A percentile compares a stretch with the other conserved stretches of the same genome.
Conservation (phyloP, 2,797 vertebrate species). For the Myotis vivesi region DNA sequence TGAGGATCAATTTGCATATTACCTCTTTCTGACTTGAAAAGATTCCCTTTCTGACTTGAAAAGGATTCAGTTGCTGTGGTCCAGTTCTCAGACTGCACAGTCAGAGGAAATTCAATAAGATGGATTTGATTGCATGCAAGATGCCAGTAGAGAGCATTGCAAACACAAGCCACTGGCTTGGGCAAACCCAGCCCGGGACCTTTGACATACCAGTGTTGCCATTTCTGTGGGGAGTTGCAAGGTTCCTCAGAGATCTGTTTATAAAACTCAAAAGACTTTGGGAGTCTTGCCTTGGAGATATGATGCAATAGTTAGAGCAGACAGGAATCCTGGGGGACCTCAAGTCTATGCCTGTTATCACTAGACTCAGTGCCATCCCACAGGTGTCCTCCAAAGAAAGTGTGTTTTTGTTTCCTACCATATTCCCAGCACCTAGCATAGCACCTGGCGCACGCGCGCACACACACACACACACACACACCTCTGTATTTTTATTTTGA, state of each 20-base stretch:
- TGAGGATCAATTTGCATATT: too few species aligned
- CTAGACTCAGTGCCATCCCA: neutral
- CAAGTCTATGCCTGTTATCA: neutral
- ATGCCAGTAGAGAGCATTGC: neutral
- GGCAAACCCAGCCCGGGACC: neutral
- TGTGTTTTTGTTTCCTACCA: neutral
- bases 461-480: neutral
- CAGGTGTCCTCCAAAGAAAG: neutral
- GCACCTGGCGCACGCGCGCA: fast-evolving
- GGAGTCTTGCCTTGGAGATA: neutral
- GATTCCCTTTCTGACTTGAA: neutral
- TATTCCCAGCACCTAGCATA: neutral
- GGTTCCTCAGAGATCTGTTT: neutral
- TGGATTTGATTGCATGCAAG: neutral
- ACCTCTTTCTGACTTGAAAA: too few species aligned
- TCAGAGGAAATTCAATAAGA: neutral
- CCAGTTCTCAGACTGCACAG: neutral
- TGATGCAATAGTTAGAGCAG: neutral
- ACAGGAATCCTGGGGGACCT: neutral
- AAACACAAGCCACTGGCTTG: neutral
- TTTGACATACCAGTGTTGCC: neutral
- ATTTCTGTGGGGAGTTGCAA: neutral
- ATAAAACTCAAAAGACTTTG: neutral
- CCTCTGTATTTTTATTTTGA: neutral
- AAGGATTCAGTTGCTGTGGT: neutral